These are phyloP conservation scores for Paguma larvata DNA, from an alignment of 2,797 vertebrate species.

Conservation along the genomic window DNA sequence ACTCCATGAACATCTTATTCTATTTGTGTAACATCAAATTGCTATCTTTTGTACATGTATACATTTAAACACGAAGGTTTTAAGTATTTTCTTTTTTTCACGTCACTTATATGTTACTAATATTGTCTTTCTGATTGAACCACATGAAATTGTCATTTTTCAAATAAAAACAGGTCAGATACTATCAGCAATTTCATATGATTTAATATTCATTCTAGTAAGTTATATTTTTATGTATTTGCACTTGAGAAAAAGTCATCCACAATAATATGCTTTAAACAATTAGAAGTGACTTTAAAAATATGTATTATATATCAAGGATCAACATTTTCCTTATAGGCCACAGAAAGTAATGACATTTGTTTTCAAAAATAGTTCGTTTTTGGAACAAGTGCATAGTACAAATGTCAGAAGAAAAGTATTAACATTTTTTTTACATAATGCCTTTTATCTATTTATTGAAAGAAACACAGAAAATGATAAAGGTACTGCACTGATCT, in stretches of 20 bases:
- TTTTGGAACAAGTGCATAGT: slow-evolving; percentile 48
- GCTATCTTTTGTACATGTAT: neutral
- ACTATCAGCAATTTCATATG: slow-evolving; percentile 29
- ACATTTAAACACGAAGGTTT: slow-evolving; percentile 19
- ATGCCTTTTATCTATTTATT: slow-evolving; percentile 53
- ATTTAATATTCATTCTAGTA: slow-evolving; percentile 64
- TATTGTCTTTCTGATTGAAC: neutral
- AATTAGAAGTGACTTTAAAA: slow-evolving; percentile 64
- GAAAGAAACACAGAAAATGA: slow-evolving; percentile 60
- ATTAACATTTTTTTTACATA: slow-evolving; percentile 60
- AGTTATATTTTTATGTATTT: slow-evolving; percentile 54
- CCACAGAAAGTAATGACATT: slow-evolving; percentile 59
- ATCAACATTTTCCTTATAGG: slow-evolving; percentile 46
- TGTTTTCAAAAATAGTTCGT: slow-evolving; percentile 46
- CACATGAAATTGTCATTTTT: slow-evolving; percentile 41
- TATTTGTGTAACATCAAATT: slow-evolving; percentile 59
- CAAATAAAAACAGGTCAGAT: slow-evolving; percentile 25
- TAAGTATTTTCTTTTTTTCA: slow-evolving; percentile 27
- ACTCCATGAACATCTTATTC: slow-evolving; percentile 51
- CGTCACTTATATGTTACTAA: slow-evolving; percentile 45
- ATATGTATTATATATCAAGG: neutral
- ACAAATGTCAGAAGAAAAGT: slow-evolving; percentile 48
- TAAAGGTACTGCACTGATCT: slow-evolving; percentile 37
- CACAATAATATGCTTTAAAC: slow-evolving; percentile 36
- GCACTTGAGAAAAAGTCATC: slow-evolving; percentile 52